A percentile compares a stretch with the other conserved stretches of the same genome.
Evolutionary conservation across 2,797 vertebrate species (phyloP).

Genomic region (Bradypodion ventrale): DNA sequence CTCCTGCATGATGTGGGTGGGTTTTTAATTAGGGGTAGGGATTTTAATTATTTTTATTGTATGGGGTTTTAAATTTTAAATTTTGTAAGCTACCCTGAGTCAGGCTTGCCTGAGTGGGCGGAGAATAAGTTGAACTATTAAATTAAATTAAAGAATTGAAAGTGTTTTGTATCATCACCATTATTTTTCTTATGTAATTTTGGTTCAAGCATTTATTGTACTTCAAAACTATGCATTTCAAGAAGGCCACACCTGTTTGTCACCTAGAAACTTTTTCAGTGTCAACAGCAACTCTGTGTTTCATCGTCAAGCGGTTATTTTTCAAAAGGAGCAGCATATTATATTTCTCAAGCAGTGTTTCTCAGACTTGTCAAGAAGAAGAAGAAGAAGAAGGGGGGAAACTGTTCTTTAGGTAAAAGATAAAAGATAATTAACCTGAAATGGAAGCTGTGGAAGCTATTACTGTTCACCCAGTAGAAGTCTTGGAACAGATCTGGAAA

Average conservation of each 20-base stretch:
- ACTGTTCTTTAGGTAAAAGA: constrained; percentile 30
- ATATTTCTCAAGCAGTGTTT: neutral
- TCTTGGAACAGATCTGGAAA: constrained; percentile 69
- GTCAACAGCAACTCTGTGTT: constrained; percentile 68
- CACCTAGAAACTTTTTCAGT: constrained; percentile 73
- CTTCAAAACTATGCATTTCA: neutral
- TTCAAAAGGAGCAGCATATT: neutral
- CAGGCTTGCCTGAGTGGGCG: too few relatives aligned
- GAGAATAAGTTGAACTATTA: too few relatives aligned
- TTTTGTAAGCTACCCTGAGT: too few relatives aligned
- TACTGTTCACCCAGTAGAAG: constrained; percentile 55
- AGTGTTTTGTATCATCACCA: neutral
- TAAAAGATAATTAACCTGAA: constrained; percentile 8
- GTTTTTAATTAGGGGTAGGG: too few relatives aligned
- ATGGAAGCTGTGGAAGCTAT: constrained; percentile 61
- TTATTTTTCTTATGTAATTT: neutral
- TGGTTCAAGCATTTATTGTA: constrained; percentile 3
- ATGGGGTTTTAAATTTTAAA: too few relatives aligned
- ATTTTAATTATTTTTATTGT: too few relatives aligned
- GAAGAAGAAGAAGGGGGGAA: constrained; percentile 7
- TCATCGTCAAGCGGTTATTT: constrained; percentile 25
- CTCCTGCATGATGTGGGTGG: too few relatives aligned
- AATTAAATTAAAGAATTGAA: neutral
- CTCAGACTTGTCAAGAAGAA: neutral
- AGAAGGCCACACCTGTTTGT: constrained; percentile 64